These are phyloP conservation scores for Mandrillus leucophaeus DNA, from an alignment of 2,113 vertebrate species.

Conservation along the genomic window DNA sequence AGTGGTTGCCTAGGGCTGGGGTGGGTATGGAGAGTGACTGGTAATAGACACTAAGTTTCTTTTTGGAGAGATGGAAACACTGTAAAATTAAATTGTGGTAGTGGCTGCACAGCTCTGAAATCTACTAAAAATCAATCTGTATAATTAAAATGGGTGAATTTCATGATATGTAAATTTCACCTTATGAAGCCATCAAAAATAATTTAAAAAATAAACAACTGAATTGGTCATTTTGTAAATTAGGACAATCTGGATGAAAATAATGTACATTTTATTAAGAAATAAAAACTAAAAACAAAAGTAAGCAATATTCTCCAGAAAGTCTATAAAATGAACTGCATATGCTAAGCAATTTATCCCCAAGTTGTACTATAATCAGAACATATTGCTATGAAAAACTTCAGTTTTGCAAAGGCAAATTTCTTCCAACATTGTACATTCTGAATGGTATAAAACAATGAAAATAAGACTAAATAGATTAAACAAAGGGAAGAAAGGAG, in stretches of 20 bases:
- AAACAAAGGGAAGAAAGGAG: background rate
- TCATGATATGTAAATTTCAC: background rate
- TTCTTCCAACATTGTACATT: background rate
- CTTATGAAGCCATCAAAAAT: slow-evolving; percentile 24
- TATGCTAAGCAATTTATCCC: slow-evolving; percentile 38
- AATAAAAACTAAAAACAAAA: slow-evolving; percentile 54
- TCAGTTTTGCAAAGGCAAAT: slow-evolving; percentile 47
- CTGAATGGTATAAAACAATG: background rate
- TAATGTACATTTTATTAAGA: slow-evolving; percentile 24
- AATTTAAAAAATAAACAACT: slow-evolving; percentile 23
- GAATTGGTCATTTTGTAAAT: slow-evolving; percentile 38
- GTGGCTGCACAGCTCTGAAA: background rate
- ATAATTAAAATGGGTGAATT: slow-evolving; percentile 22
- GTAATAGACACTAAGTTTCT: background rate
- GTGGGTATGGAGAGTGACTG: background rate
- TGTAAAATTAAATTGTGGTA: background rate
- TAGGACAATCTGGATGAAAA: slow-evolving; percentile 38
- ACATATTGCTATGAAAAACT: background rate
- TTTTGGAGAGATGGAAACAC: background rate
- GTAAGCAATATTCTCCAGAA: slow-evolving; percentile 39
- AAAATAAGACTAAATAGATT: background rate
- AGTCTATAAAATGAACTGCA: background rate
- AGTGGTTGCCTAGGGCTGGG: background rate
- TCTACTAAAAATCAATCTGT: background rate
- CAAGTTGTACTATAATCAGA: slow-evolving; percentile 50